Percentiles rank a stretch among this genome's conserved stretches.
These are phyloP conservation scores for Drosophila formosana DNA, from an alignment of 2,888 invertebrate genomes.

Conservation along the genomic window DNA sequence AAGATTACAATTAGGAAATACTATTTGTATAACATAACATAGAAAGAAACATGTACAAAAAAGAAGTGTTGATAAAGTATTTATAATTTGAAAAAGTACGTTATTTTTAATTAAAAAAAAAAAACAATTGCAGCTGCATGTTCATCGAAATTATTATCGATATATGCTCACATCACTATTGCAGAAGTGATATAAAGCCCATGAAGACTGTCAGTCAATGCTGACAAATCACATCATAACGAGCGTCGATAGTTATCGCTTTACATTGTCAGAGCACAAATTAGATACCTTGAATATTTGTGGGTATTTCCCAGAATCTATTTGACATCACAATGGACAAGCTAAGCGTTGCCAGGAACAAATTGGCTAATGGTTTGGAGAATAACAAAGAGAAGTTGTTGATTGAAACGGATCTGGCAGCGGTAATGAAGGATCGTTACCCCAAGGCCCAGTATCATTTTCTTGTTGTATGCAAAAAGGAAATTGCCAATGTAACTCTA, in stretches of 20 bases:
- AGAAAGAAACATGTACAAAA: no score
- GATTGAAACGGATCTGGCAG: constrained; percentile 50
- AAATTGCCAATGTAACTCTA: constrained; percentile 32
- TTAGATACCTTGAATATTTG: not conserved
- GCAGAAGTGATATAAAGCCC: no score
- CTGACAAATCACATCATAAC: not conserved
- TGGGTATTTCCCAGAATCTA: not conserved
- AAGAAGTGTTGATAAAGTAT: no score
- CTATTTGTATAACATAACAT: no score
- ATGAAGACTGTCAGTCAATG: not conserved
- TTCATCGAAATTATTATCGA: no score
- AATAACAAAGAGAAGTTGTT: constrained; percentile 5
- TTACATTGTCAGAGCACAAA: not conserved
- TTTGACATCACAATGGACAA: not conserved
- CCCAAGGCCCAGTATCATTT: constrained; percentile 65
- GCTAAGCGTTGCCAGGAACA: not conserved
- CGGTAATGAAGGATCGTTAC: constrained; percentile 49
- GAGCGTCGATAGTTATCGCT: constrained; percentile 1
- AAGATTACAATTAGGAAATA: no score
- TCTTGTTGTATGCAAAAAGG: constrained; percentile 51
- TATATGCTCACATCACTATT: no score
- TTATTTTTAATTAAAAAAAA: no score
- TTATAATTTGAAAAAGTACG: no score
- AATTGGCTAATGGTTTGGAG: constrained; percentile 14
- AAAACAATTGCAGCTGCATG: no score